phyloP scores from a whole-genome alignment of 2,888 invertebrate species.

The Athripsodes cinereus region DNA sequence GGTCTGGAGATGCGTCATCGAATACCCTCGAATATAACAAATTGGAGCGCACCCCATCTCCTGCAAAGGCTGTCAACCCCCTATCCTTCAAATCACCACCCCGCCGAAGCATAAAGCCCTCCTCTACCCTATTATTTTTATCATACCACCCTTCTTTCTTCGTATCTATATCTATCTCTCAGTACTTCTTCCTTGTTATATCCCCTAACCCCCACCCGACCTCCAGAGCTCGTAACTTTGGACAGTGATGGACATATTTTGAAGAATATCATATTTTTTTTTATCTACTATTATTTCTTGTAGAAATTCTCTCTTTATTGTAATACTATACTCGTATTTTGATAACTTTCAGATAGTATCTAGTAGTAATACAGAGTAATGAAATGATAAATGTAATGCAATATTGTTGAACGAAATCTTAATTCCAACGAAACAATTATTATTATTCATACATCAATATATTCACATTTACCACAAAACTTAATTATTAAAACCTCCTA shows the following conservation, averaged over 20 bases:
- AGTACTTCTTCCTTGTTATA: neutral
- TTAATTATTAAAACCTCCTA: no score
- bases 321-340: neutral
- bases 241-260: neutral
- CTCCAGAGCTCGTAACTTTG: neutral
- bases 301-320: neutral
- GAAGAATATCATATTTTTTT: neutral
- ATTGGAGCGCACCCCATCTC: constrained; percentile 22
- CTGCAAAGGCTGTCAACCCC: constrained; percentile 7
- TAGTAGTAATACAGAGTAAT: no score
- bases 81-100: constrained; percentile 8
- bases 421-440: no score
- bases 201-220: no score
- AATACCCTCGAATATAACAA: constrained; percentile 27
- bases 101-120: neutral
- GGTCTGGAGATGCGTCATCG: constrained; percentile 26
- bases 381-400: no score
- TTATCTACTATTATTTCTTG: neutral
- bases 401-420: no score
- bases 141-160: neutral
- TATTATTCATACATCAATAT: no score
- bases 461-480: no score
- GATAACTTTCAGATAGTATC: neutral
- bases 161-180: no score
- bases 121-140: neutral